Evolutionary conservation across 2,888 invertebrate genomes (phyloP), one percentile per base, ranked within the genome.

Genomic region (Caenorhabditis wallacei): DNA sequence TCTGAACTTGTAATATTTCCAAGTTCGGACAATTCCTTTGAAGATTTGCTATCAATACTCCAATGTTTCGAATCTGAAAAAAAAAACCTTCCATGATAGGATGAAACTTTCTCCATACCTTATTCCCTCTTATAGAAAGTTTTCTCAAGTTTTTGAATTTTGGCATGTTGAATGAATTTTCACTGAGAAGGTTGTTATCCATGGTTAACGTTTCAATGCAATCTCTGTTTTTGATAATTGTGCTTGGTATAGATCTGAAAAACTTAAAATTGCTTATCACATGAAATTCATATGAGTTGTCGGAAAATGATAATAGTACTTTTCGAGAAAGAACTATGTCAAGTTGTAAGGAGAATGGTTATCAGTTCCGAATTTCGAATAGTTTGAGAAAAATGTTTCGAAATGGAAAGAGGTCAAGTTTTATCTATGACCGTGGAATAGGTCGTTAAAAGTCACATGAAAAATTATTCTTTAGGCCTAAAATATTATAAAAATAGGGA

Each of bases 141-240:
- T 84, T 83, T 69, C 85, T 82, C 20, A 89, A 61, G 24, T 76
- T 84, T 0, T 74, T 64, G 35, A 89, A 87, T 13, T 64, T 56
- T 22, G 88, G 86, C 82, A 86, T 87, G 54, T 90, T 85, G 59
- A 90, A 80, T 3, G 86, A 72, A 64, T 88, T 85, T 69, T 90
- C 90, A 24, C 68, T 88, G 35, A 90, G 78, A 18, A 74, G 37
- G 74, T 90, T 90, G 43, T 87, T 88, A 79, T 89, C 88, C 24
- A 88, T 72, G 35, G 82, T 85, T 10, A 90, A 84, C 53, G 89
- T 85, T 56, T 88, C 86, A 22, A 90, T 68, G 18, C 51, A 63
- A n/a, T 75, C 54, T 13, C 84, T 75, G 75, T 88, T 87, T 20
- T 82, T 70, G 7, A 88, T 74, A 22, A 90, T 85, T 37, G 78